Conservation (phyloP, 2,113 vertebrate species). For the Forbesichthys papilliferus region DNA sequence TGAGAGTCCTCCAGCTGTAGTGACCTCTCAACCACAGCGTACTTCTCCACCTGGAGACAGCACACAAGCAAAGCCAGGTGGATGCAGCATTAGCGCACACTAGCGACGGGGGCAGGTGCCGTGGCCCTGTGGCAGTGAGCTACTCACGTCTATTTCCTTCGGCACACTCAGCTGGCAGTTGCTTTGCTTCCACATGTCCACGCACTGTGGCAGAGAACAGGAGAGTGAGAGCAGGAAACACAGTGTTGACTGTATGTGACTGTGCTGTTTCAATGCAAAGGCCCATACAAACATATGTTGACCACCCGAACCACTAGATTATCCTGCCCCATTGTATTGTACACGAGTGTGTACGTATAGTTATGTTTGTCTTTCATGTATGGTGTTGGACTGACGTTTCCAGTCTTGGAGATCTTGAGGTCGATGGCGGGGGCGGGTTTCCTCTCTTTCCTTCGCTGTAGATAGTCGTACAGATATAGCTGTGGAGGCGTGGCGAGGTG, state of each 20-base stretch:
- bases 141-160: conserved; percentile 96
- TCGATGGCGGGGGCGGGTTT: conserved; percentile 87
- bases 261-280: too few relatives aligned
- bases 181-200: conserved; percentile 96
- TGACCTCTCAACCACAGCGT: conserved; percentile 93
- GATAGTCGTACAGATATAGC: conserved; percentile 91
- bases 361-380: background rate
- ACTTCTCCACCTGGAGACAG: conserved; percentile 90
- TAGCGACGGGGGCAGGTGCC: background rate
- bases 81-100: background rate
- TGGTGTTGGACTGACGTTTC: conserved; percentile 81
- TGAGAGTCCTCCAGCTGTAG: conserved; percentile 91
- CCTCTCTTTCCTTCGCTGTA: conserved; percentile 94
- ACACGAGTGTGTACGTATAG: background rate
- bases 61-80: conserved; percentile 28
- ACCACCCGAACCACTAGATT: too few relatives aligned
- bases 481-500: conserved; percentile 88
- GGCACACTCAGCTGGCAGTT: conserved; percentile 88
- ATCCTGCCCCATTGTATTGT: background rate
- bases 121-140: background rate
- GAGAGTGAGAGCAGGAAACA: conserved; percentile 1
- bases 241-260: too few relatives aligned
- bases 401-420: conserved; percentile 97
- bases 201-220: conserved; percentile 76
- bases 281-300: too few relatives aligned